Percentiles rank a stretch among this genome's conserved stretches.
Conservation (phyloP, 1,140 invertebrate genomes). For the Dreissena rostriformis region DNA sequence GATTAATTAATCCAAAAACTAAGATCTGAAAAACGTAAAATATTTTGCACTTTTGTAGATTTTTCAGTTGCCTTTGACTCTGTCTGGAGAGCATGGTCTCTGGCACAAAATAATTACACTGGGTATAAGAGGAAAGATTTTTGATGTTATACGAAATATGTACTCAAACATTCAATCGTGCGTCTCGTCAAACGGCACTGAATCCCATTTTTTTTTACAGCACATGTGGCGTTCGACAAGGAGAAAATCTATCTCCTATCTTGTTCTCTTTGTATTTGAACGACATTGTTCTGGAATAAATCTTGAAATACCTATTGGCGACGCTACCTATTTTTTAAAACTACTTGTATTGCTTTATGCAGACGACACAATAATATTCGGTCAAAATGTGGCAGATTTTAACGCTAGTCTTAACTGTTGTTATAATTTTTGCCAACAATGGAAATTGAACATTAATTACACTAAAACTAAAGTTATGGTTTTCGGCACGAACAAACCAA, state of each 20-base stretch:
- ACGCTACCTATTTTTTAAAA: slow-evolving; percentile 5
- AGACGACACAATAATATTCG: slow-evolving; percentile 22
- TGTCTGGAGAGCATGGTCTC: no score
- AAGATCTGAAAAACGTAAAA: no score
- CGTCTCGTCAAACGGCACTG: background rate
- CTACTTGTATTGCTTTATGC: slow-evolving; percentile 29
- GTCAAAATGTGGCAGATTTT: background rate
- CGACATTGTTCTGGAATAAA: slow-evolving; percentile 2
- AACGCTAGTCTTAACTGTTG: background rate
- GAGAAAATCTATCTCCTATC: slow-evolving; percentile 26
- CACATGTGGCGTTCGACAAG: slow-evolving; percentile 11
- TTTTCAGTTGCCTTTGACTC: no score
- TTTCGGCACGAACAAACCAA: slow-evolving; percentile 12
- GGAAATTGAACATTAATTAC: slow-evolving; percentile 15
- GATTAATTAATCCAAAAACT: background rate
- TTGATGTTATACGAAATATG: slow-evolving; percentile 2
- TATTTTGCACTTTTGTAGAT: no score
- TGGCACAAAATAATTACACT: no score
- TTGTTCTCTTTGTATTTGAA: slow-evolving; percentile 26
- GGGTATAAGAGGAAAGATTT: background rate
- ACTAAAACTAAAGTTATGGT: slow-evolving; percentile 17
- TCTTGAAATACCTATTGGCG: background rate
- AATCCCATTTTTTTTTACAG: slow-evolving; percentile 6
- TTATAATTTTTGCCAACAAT: background rate
- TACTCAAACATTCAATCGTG: slow-evolving; percentile 20